These are phyloP conservation scores for Phylloscopus trochiloides DNA, from an alignment of 2,113 vertebrate species.

Conservation along the genomic window DNA sequence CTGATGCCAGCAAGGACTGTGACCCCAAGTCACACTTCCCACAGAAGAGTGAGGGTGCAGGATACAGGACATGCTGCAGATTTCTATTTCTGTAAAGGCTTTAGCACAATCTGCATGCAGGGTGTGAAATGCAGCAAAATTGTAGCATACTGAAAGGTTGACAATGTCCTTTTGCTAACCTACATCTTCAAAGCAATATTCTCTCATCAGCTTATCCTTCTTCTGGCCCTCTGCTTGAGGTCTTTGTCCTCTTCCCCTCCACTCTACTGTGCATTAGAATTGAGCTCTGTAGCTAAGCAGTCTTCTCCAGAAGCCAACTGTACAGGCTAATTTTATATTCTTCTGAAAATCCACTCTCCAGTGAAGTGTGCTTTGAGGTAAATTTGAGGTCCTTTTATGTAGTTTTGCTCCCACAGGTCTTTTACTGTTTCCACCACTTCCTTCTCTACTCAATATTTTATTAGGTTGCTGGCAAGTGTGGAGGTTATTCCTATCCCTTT, in stretches of 20 bases:
- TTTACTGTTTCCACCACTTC: background rate
- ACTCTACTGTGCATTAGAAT: constrained; percentile 28
- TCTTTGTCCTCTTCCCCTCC: constrained; percentile 53
- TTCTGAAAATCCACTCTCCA: constrained; percentile 28
- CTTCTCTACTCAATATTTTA: background rate
- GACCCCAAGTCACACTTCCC: background rate
- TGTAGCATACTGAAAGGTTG: constrained; percentile 13
- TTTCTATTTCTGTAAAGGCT: background rate
- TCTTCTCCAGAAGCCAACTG: constrained; percentile 22
- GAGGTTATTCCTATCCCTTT: background rate
- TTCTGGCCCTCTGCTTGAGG: constrained; percentile 55
- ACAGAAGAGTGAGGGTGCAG: background rate
- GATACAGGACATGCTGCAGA: background rate
- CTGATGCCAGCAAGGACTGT: constrained; percentile 1
- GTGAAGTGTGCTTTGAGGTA: constrained; percentile 6
- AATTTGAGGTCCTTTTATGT: constrained; percentile 26
- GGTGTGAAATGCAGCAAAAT: background rate
- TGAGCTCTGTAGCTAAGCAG: constrained; percentile 6
- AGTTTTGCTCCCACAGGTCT: constrained; percentile 13
- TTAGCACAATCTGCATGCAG: constrained; percentile 12
- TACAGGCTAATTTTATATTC: constrained; percentile 42
- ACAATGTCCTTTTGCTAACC: constrained; percentile 42
- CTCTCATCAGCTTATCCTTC: constrained; percentile 45
- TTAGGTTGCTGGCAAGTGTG: background rate
- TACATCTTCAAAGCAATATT: constrained; percentile 39